A percentile compares a stretch with the other conserved stretches of the same genome.
Conservation (phyloP, 2,888 invertebrate species). For the Hoplodrina blanda region DNA sequence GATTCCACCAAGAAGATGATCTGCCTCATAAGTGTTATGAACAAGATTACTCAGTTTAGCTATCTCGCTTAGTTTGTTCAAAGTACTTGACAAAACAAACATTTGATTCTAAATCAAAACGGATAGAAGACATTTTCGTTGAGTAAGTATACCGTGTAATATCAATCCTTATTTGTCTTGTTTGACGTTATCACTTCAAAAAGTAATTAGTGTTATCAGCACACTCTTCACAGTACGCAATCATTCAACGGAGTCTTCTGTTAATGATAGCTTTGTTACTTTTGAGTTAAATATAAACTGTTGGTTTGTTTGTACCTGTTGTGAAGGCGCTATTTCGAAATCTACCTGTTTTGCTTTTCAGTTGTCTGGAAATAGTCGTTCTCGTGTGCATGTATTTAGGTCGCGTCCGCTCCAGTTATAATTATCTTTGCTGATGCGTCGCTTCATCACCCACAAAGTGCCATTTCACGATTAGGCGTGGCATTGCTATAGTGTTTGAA, state of each 20-base stretch:
- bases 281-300: slow-evolving; percentile 38
- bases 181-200: slow-evolving; percentile 53
- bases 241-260: slow-evolving; percentile 43
- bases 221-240: slow-evolving; percentile 34
- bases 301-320: slow-evolving; percentile 49
- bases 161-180: slow-evolving; percentile 33
- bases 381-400: slow-evolving; percentile 84
- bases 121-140: slow-evolving; percentile 20
- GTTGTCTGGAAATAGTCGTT: slow-evolving; percentile 84
- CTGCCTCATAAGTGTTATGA: background rate
- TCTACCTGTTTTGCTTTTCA: slow-evolving; percentile 82
- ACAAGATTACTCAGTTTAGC: slow-evolving; percentile 4
- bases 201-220: slow-evolving; percentile 60
- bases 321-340: slow-evolving; percentile 78
- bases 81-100: slow-evolving; percentile 7
- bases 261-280: slow-evolving; percentile 53
- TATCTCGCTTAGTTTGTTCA: slow-evolving; percentile 1
- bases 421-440: slow-evolving; percentile 83
- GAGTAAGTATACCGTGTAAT: slow-evolving; percentile 28
- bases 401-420: slow-evolving; percentile 83
- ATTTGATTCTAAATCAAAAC: slow-evolving; percentile 13
- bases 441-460: slow-evolving; percentile 75
- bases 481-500: slow-evolving; percentile 56
- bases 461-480: slow-evolving; percentile 67
- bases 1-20: too few species aligned